Evolutionary conservation across 2,797 vertebrate genomes (phyloP).

Genomic region (Meda fulgida): DNA sequence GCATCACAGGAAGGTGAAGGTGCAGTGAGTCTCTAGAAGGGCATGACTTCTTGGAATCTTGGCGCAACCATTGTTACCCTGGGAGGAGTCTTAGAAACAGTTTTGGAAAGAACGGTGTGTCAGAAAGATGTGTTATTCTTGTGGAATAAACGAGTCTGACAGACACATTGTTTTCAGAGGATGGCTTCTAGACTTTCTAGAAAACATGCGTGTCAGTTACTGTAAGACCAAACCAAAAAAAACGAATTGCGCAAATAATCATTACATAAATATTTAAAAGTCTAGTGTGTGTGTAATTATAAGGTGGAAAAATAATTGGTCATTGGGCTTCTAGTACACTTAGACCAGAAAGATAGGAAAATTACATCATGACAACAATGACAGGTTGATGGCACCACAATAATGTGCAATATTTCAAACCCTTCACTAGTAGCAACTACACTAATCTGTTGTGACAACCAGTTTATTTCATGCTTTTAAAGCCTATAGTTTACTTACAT

Average conservation of each 20-base stretch:
- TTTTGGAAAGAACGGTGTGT: not conserved
- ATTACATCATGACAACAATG: not conserved
- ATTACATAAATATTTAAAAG: not conserved
- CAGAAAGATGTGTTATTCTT: constrained; percentile 1
- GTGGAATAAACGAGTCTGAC: constrained; percentile 5
- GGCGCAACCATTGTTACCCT: not conserved
- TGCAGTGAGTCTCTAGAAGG: not conserved
- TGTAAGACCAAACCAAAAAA: constrained; percentile 1
- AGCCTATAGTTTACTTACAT: not conserved
- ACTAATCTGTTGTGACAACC: not conserved
- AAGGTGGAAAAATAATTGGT: not conserved
- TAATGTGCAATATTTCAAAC: not conserved
- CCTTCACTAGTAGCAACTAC: not conserved
- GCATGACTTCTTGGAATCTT: constrained; percentile 30
- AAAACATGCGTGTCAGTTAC: constrained; percentile 26
- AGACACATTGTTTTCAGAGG: constrained; percentile 12
- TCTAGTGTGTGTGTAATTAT: not conserved
- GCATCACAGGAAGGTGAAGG: constrained; percentile 21
- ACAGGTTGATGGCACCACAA: not conserved
- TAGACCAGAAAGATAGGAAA: not conserved
- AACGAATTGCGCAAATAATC: constrained; percentile 6
- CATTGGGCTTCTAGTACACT: not conserved
- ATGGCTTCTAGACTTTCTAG: constrained; percentile 9
- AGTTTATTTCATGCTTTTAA: not conserved
- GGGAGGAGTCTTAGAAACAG: constrained; percentile 3